Percentiles rank a stretch among this genome's conserved stretches.
These are phyloP conservation scores for Lithophane leautieri DNA, from an alignment of 2,888 invertebrate genomes.

Conservation along the genomic window DNA sequence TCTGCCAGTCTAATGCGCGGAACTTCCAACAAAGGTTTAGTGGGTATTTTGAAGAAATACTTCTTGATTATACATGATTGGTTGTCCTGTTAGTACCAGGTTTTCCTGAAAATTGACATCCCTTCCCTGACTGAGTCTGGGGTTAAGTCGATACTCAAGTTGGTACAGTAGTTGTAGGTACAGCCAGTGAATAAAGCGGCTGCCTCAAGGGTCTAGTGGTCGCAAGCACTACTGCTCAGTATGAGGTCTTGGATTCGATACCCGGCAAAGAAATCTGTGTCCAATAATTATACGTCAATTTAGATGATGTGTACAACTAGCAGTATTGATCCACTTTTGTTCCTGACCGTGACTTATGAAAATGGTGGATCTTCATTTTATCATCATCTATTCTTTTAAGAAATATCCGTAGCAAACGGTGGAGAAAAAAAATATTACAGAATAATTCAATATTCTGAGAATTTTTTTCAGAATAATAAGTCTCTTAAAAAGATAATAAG, in stretches of 20 bases:
- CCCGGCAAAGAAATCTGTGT: background rate
- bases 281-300: background rate
- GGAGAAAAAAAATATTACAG: background rate
- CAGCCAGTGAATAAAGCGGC: background rate
- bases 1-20: constrained; percentile 29
- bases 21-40: constrained; percentile 26
- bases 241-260: no score
- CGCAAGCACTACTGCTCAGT: no score
- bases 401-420: background rate
- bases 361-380: no score
- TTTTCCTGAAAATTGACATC: no score
- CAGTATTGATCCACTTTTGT: background rate
- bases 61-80: background rate
- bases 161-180: no score
- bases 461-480: background rate
- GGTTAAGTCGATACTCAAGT: background rate
- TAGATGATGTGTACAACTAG: background rate
- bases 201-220: no score
- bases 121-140: background rate
- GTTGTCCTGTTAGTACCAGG: background rate
- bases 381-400: no score
- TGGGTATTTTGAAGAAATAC: constrained; percentile 36
- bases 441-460: background rate
- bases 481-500: constrained; percentile 9
- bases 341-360: no score